These are phyloP conservation scores for Hypanus sabinus DNA, from an alignment of 2,113 vertebrate species.

Conservation along the genomic window DNA sequence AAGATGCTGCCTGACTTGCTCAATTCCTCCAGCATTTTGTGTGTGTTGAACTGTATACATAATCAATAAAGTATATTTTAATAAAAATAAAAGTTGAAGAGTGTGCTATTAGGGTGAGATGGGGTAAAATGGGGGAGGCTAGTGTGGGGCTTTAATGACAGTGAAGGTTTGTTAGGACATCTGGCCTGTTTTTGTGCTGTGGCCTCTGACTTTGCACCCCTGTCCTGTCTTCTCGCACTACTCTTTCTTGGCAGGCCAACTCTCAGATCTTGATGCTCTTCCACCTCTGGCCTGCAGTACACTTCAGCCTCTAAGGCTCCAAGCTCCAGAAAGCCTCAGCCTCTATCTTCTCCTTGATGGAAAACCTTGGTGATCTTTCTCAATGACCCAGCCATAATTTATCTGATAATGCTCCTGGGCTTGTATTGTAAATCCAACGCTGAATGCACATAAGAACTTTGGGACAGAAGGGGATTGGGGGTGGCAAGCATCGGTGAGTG, in stretches of 20 bases:
- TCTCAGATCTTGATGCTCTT: too few species aligned
- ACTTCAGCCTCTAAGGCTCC: too few species aligned
- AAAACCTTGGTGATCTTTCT: background rate
- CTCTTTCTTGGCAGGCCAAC: too few species aligned
- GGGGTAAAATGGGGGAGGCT: background rate
- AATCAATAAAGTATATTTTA: too few species aligned
- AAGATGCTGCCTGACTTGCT: too few species aligned
- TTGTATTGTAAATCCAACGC: background rate
- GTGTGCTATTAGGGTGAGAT: background rate
- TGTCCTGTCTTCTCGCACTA: too few species aligned
- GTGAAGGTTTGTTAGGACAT: background rate
- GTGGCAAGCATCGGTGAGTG: background rate
- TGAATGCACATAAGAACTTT: background rate
- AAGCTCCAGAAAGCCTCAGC: background rate
- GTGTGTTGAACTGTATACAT: too few species aligned
- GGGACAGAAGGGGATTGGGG: too few species aligned
- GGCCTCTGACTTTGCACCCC: background rate
- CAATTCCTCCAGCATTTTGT: too few species aligned
- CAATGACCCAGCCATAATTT: background rate
- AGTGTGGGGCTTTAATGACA: background rate
- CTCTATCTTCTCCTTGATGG: background rate
- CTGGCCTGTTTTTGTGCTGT: background rate
- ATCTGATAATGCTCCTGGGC: background rate
- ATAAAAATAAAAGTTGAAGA: background rate
- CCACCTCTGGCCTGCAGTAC: too few species aligned